Evolutionary conservation across 2,888 invertebrate genomes (phyloP), one percentile per base, ranked within the genome.

Genomic region (Keiferia lycopersicella): DNA sequence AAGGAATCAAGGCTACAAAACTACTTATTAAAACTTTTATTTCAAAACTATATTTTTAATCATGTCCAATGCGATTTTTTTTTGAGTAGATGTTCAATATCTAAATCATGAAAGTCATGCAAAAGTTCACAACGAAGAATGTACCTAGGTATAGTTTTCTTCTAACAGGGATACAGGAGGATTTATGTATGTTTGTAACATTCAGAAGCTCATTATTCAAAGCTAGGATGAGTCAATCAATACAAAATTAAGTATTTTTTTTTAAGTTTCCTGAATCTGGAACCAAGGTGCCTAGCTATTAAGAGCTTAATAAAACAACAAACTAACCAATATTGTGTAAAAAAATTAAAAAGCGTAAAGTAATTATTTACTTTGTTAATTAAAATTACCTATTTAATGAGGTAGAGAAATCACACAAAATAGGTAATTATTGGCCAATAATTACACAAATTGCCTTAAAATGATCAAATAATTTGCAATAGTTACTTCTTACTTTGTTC

Each of bases 391-490:
- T 11, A 20, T 22, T 53, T 22, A 8, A 51, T 12, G 10, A 11
- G 22, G 20, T 22, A 53, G 22, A 10, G 65, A 68, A 71, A 71
- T 70, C 68, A 68, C 67, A 67, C 63, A 66, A 66, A 67, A 63
- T 69, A 67, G 67, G 69, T 69, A 69, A 67, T 68, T 64, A 69
- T 73, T 69, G 56, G 48, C 67, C 64, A 63, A 65, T 60, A 62
- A 61, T 65, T 59, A 62, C 56, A 39, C 6, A 22, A 50, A 22
- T 18, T 18, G 11, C 50, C 20, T 50, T 18, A 20, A 34, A 53
- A 53, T 53, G 11, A 26, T 22, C 22, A 22, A 26, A 53, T 6
- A 22, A 53, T 26, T 53, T 12, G 22, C 51, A 53, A 53, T 22
- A 18, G 2, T 14, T 41, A 45, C 51, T 51, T 2, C 22, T 51